Percentiles rank a stretch among this genome's conserved stretches.
Evolutionary conservation across 2,888 invertebrate species (phyloP).

Genomic region (Dugesia japonica): DNA sequence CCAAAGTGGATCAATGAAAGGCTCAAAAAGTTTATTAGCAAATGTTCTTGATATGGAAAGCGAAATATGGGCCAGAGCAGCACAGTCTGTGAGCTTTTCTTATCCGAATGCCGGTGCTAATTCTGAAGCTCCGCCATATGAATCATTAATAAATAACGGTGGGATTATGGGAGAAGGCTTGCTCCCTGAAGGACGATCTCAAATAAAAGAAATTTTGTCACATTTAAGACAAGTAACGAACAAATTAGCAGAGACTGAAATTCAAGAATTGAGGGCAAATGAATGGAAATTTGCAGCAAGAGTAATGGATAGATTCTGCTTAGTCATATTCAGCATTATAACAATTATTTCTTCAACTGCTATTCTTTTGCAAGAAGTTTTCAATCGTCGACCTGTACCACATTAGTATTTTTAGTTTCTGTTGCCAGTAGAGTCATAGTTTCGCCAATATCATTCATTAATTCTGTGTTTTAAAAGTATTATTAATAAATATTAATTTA

Average conservation of each 20-base stretch:
- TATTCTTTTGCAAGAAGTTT: slow-evolving; percentile 4
- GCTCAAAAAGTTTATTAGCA: slow-evolving; percentile 75
- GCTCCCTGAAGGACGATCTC: slow-evolving; percentile 49
- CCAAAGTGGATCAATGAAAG: slow-evolving; percentile 7
- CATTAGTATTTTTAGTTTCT: not conserved
- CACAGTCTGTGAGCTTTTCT: not conserved
- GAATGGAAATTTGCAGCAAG: slow-evolving; percentile 97
- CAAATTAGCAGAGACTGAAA: slow-evolving; percentile 82
- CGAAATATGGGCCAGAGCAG: slow-evolving; percentile 55
- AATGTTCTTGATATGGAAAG: slow-evolving; percentile 92
- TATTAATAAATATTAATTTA: too few species aligned
- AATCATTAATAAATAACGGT: not conserved
- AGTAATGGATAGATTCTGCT: slow-evolving; percentile 88
- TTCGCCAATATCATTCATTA: too few species aligned
- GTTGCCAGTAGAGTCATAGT: too few species aligned
- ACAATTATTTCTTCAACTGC: slow-evolving; percentile 17
- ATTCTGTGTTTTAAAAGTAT: too few species aligned
- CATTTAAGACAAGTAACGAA: slow-evolving; percentile 81
- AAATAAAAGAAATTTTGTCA: slow-evolving; percentile 80
- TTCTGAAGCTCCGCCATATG: not conserved
- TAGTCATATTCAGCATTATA: slow-evolving; percentile 4
- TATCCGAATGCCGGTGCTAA: not conserved
- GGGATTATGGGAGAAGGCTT: not conserved
- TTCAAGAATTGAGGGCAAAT: slow-evolving; percentile 75
- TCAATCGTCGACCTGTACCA: not conserved